Conservation (phyloP, 1,140 invertebrate species). For the Drosophila neocordata region DNA sequence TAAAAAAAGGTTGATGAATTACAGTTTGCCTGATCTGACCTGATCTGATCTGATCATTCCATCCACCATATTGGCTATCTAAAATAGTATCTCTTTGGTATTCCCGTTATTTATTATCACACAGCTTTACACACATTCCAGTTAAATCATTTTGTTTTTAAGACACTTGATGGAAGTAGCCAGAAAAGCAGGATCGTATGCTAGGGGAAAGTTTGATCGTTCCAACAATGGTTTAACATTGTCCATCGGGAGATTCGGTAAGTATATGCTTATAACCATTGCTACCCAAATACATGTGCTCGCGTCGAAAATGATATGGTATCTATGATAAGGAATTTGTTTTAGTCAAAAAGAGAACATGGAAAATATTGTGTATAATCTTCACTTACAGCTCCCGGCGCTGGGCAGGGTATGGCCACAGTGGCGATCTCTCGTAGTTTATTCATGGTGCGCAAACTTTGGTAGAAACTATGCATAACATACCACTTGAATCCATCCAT, state of each 20-base stretch:
- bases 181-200: slow-evolving; percentile 13
- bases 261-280: slow-evolving; percentile 82
- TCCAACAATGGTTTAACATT: slow-evolving; percentile 70
- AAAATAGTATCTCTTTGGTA: slow-evolving; percentile 48
- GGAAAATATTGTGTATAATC: neutral
- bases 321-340: slow-evolving; percentile 36
- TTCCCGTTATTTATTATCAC: slow-evolving; percentile 39
- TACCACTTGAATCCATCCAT: slow-evolving; percentile 78
- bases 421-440: slow-evolving; percentile 80
- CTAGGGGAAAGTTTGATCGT: slow-evolving; percentile 17
- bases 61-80: slow-evolving; percentile 54
- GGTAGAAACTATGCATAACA: slow-evolving; percentile 77
- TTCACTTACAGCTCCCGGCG: slow-evolving; percentile 70
- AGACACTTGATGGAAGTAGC: slow-evolving; percentile 56
- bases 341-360: no score
- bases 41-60: slow-evolving; percentile 23
- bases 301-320: slow-evolving; percentile 76
- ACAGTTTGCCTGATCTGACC: slow-evolving; percentile 23
- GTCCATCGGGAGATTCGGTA: slow-evolving; percentile 76
- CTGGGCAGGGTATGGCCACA: slow-evolving; percentile 79
- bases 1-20: slow-evolving; percentile 42
- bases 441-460: slow-evolving; percentile 74
- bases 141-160: slow-evolving; percentile 3
- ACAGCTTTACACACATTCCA: slow-evolving; percentile 22
- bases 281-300: slow-evolving; percentile 81